phyloP scores from a whole-genome alignment of 2,113 vertebrate genomes.

The Gambusia holbrooki region DNA sequence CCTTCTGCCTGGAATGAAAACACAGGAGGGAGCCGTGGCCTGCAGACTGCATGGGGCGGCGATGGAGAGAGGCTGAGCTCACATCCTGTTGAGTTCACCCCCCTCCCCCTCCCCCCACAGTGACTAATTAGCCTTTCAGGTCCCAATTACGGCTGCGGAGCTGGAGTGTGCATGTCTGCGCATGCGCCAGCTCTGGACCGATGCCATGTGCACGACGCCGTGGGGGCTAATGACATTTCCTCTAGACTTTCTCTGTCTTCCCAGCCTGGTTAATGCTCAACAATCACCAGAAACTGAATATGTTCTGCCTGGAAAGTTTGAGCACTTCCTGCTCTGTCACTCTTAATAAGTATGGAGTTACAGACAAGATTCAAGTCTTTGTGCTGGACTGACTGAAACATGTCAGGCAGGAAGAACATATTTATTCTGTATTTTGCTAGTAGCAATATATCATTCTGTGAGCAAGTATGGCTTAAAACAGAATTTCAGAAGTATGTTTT shows the following conservation, averaged over 20 bases:
- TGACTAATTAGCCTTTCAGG: constrained; percentile 75
- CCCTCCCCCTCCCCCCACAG: not conserved
- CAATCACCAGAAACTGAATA: not conserved
- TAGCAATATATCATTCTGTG: too few species aligned
- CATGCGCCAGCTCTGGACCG: constrained; percentile 17
- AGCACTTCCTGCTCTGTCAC: not conserved
- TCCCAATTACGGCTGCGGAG: constrained; percentile 28
- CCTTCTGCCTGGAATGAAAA: constrained; percentile 32
- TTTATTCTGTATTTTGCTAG: too few species aligned
- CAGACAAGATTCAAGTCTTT: too few species aligned
- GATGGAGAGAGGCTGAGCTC: constrained; percentile 27
- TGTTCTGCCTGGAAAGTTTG: not conserved
- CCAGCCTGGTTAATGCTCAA: not conserved
- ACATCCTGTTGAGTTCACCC: constrained; percentile 52
- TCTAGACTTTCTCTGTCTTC: constrained; percentile 2
- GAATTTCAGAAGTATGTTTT: too few species aligned
- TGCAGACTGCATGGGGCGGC: constrained; percentile 36
- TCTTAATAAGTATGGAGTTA: too few species aligned
- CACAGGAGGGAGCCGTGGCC: constrained; percentile 39
- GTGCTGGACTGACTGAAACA: too few species aligned
- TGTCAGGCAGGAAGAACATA: too few species aligned
- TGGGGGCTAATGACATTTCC: constrained; percentile 48
- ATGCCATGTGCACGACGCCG: not conserved
- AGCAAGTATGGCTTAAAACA: too few species aligned
- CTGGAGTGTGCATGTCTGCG: constrained; percentile 15